These are phyloP conservation scores for Monarcha castaneiventris DNA, from an alignment of 2,113 vertebrate genomes.

Conservation along the genomic window DNA sequence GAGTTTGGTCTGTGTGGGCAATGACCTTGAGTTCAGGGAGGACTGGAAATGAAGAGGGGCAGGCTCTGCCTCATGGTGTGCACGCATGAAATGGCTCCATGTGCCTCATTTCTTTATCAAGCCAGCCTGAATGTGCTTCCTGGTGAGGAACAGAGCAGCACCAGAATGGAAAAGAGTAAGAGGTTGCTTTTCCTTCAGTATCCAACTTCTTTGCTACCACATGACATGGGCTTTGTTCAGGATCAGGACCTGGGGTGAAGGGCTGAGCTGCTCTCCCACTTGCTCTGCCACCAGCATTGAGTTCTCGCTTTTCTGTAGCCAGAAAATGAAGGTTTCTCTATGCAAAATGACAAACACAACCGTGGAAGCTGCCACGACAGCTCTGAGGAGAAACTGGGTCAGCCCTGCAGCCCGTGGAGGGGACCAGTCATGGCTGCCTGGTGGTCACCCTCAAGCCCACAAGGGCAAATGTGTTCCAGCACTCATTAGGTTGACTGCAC, in stretches of 20 bases:
- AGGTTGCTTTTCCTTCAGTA: background rate
- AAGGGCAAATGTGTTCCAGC: background rate
- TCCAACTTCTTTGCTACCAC: background rate
- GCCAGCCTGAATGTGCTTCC: background rate
- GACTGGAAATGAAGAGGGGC: background rate
- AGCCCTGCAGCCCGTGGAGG: background rate
- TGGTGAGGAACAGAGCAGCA: background rate
- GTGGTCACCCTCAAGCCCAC: background rate
- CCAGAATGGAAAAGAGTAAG: background rate
- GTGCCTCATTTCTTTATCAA: background rate
- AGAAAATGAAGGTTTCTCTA: background rate
- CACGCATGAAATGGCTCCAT: background rate
- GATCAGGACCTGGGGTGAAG: background rate
- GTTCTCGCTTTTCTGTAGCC: background rate
- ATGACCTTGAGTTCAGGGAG: background rate
- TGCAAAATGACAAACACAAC: rapidly evolving
- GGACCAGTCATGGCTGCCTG: background rate
- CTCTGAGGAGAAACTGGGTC: background rate
- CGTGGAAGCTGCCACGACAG: background rate
- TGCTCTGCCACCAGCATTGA: no score
- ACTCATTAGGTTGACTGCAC: background rate
- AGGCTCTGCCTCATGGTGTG: background rate
- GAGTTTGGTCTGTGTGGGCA: background rate
- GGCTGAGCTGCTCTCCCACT: background rate
- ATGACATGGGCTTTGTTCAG: background rate